Conservation (phyloP, 53 echinoderm and acorn worm genomes). For the Patiria pectinifera region DNA sequence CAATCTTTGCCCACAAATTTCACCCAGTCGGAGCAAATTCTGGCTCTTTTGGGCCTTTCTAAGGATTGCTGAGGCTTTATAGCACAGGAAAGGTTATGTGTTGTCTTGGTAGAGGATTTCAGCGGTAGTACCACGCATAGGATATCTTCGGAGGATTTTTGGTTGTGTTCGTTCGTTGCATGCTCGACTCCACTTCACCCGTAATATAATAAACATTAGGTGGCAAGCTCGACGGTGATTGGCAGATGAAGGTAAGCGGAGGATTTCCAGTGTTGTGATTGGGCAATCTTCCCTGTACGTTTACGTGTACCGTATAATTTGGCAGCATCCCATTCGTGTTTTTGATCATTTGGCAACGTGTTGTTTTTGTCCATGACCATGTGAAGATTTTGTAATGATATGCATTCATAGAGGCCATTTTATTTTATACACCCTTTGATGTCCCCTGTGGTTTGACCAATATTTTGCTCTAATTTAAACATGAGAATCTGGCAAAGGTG, state of each 20-base stretch:
- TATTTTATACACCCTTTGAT: no score
- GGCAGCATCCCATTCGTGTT: no score
- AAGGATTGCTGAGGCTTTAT: not conserved
- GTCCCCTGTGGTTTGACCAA: no score
- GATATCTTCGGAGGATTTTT: not conserved
- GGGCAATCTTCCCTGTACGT: not conserved
- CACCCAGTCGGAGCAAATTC: not conserved
- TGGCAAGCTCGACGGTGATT: constrained; percentile 34
- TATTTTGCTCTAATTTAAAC: no score
- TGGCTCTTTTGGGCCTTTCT: not conserved
- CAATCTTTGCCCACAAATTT: not conserved
- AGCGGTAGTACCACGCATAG: not conserved
- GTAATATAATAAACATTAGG: constrained; percentile 33
- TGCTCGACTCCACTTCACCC: not conserved
- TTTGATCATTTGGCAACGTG: no score
- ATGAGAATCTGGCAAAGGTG: no score
- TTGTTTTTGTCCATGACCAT: no score
- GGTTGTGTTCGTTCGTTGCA: not conserved
- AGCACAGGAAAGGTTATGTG: not conserved
- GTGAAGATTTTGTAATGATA: not conserved
- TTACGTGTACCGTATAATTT: not conserved
- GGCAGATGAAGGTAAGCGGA: constrained; percentile 54
- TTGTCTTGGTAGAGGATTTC: not conserved
- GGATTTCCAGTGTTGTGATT: constrained; percentile 21
- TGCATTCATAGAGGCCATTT: no score